phyloP scores from a whole-genome alignment of 1,140 invertebrate genomes.

The Mesaphorura yosii region DNA sequence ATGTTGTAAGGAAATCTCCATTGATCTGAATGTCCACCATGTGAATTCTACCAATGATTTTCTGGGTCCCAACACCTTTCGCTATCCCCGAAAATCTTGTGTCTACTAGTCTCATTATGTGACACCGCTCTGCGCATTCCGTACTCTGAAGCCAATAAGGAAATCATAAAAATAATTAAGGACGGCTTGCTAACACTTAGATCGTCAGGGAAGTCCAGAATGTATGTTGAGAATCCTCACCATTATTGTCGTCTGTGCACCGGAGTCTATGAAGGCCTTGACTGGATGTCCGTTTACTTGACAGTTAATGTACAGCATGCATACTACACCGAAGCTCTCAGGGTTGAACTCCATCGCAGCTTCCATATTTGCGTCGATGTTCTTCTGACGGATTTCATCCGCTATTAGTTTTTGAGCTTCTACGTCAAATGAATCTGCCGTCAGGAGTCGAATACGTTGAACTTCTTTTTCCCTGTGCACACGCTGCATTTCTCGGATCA shows the following conservation, averaged over 20 bases:
- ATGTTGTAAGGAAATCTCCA: constrained; percentile 82
- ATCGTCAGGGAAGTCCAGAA: background rate
- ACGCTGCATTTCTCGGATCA: constrained; percentile 68
- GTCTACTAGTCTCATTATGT: constrained; percentile 91
- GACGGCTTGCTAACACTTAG: background rate
- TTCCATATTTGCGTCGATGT: constrained; percentile 97
- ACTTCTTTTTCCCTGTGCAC: constrained; percentile 63
- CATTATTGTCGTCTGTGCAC: constrained; percentile 36
- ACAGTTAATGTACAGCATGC: constrained; percentile 95
- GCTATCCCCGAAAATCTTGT: constrained; percentile 88
- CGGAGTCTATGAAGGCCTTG: constrained; percentile 95
- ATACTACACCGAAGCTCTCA: constrained; percentile 91
- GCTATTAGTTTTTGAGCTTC: constrained; percentile 89
- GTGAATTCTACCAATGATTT: constrained; percentile 89
- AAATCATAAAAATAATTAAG: constrained; percentile 7
- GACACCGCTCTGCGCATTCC: constrained; percentile 81
- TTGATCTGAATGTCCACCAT: constrained; percentile 95
- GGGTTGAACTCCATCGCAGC: constrained; percentile 96
- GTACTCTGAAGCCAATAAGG: too few species aligned
- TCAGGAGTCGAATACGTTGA: constrained; percentile 73
- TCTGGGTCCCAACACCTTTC: constrained; percentile 87
- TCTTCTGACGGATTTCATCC: constrained; percentile 88
- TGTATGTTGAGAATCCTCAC: background rate
- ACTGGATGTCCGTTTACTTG: constrained; percentile 90
- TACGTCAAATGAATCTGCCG: constrained; percentile 87